phyloP scores from a whole-genome alignment of 2,888 invertebrate genomes.

The Apamea crenata region DNA sequence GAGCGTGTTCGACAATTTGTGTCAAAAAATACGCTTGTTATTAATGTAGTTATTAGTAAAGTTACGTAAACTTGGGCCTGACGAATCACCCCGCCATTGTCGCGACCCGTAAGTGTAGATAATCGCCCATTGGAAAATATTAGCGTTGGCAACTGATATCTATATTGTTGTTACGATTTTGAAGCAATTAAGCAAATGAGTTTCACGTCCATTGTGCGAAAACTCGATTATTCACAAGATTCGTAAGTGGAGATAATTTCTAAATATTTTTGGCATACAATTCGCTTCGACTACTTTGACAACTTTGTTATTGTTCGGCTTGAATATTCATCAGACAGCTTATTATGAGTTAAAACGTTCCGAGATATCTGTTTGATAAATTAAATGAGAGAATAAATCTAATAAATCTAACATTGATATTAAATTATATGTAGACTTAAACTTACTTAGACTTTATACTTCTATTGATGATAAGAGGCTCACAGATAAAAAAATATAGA shows the following conservation, averaged over 20 bases:
- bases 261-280: conserved; percentile 58
- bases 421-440: neutral
- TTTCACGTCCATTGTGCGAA: conserved; percentile 45
- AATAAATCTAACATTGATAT: conserved; percentile 25
- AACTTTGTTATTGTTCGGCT: conserved; percentile 49
- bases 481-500: conserved; percentile 17
- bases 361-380: conserved; percentile 25
- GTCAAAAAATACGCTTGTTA: conserved; percentile 72
- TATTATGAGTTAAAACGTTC: conserved; percentile 36
- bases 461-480: neutral
- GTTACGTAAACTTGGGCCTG: conserved; percentile 75
- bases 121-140: conserved; percentile 75
- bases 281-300: conserved; percentile 61
- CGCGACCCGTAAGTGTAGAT: conserved; percentile 67
- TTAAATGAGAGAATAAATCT: conserved; percentile 32
- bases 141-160: conserved; percentile 71
- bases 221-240: conserved; percentile 61
- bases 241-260: conserved; percentile 63
- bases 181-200: conserved; percentile 71
- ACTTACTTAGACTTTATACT: neutral
- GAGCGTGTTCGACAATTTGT: conserved; percentile 72
- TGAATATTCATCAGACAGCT: conserved; percentile 47
- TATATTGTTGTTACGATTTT: conserved; percentile 66
- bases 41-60: conserved; percentile 75
- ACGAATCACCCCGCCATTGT: conserved; percentile 67